A percentile compares a stretch with the other conserved stretches of the same genome.
These are phyloP conservation scores for Ornithoptera priamus DNA, from an alignment of 2,888 invertebrate genomes.

Conservation along the genomic window DNA sequence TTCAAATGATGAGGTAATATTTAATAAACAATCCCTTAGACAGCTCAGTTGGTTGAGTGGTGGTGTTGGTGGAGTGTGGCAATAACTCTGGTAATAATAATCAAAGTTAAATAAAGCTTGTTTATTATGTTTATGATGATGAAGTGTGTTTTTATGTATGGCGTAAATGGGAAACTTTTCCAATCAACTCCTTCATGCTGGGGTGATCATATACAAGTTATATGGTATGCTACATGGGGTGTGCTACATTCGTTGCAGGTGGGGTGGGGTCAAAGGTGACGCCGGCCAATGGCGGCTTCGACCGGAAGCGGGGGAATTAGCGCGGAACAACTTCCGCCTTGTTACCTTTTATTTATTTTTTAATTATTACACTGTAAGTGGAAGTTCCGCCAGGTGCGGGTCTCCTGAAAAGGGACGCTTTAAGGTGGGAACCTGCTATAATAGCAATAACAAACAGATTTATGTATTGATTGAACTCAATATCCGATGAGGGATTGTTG, in stretches of 20 bases:
- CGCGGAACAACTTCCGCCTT: slow-evolving; percentile 64
- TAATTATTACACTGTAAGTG: slow-evolving; percentile 54
- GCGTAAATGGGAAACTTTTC: neutral
- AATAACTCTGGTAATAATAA: too few relatives aligned
- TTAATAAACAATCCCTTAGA: too few relatives aligned
- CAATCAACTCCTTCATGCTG: neutral
- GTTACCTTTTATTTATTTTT: slow-evolving; percentile 55
- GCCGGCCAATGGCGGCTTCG: slow-evolving; percentile 56
- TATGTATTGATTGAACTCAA: too few relatives aligned
- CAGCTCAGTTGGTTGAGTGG: too few relatives aligned
- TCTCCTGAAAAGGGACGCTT: neutral
- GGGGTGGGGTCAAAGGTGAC: slow-evolving; percentile 74
- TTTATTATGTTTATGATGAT: too few relatives aligned
- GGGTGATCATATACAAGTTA: slow-evolving; percentile 25
- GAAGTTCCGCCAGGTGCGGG: slow-evolving; percentile 61
- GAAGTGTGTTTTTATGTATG: neutral
- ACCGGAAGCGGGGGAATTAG: slow-evolving; percentile 59
- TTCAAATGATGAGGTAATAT: too few relatives aligned
- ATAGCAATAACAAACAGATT: neutral
- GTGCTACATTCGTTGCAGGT: slow-evolving; percentile 42
- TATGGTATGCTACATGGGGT: slow-evolving; percentile 31
- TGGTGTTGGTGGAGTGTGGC: too few relatives aligned
- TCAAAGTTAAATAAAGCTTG: too few relatives aligned
- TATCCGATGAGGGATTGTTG: too few relatives aligned
- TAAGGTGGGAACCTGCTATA: neutral